A percentile compares a stretch with the other conserved stretches of the same genome.
phyloP scores from a whole-genome alignment of 1,140 invertebrate species.

The Idris sp. region DNA sequence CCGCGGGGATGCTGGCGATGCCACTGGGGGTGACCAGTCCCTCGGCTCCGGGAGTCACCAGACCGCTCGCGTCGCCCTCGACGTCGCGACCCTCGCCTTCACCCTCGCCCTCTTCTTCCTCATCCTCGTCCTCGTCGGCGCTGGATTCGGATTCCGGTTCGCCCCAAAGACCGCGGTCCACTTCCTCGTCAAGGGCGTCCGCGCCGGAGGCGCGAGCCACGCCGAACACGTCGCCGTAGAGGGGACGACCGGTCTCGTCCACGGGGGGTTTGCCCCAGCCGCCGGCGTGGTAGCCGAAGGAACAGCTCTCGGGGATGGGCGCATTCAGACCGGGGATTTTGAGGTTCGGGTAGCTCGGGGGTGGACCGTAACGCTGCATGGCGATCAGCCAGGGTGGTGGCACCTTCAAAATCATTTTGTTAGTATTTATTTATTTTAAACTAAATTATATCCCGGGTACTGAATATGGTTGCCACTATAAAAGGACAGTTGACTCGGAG shows the following conservation, averaged over 20 bases:
- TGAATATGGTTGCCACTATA: too few species aligned
- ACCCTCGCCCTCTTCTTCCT: slow-evolving; percentile 86
- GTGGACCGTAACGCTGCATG: slow-evolving; percentile 99
- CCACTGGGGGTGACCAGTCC: slow-evolving; percentile 97
- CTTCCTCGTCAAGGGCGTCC: slow-evolving; percentile 88
- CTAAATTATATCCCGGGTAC: too few species aligned
- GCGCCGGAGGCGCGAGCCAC: slow-evolving; percentile 77
- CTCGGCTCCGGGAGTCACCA: slow-evolving; percentile 89
- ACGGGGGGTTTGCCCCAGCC: slow-evolving; percentile 99
- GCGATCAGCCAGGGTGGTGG: slow-evolving; percentile 99
- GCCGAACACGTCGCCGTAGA: slow-evolving; percentile 99
- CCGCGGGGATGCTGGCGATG: slow-evolving; percentile 94
- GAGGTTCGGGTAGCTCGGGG: slow-evolving; percentile 98
- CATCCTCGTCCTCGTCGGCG: slow-evolving; percentile 89
- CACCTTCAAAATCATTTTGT: too few species aligned
- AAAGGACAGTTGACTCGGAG: too few species aligned
- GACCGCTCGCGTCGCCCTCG: slow-evolving; percentile 84
- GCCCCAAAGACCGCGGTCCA: slow-evolving; percentile 97
- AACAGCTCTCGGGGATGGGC: slow-evolving; percentile 96
- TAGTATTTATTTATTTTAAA: too few species aligned
- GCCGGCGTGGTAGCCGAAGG: slow-evolving; percentile 99
- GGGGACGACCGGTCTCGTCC: slow-evolving; percentile 97
- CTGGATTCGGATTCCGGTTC: slow-evolving; percentile 97
- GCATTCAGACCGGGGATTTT: slow-evolving; percentile 97
- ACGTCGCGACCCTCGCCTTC: slow-evolving; percentile 82